A percentile compares a stretch with the other conserved stretches of the same genome.
These are phyloP conservation scores for Zaprionus inermis DNA, from an alignment of 1,140 invertebrate genomes.

Conservation along the genomic window DNA sequence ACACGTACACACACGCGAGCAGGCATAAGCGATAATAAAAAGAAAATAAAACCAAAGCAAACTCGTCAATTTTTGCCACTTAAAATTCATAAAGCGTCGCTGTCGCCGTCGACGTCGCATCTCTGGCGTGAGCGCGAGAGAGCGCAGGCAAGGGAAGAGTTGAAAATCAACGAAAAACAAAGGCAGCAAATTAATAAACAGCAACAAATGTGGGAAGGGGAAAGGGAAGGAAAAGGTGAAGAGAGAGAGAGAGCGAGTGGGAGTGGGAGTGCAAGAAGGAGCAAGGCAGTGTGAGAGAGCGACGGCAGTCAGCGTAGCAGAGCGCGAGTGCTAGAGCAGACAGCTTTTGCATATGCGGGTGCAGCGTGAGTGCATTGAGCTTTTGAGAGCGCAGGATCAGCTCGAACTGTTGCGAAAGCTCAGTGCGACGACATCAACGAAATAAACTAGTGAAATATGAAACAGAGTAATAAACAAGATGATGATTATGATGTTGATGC, in stretches of 20 bases:
- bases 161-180: not conserved
- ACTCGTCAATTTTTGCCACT: conserved; percentile 78
- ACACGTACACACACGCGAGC: conserved; percentile 17
- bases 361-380: not conserved
- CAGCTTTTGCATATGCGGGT: not conserved
- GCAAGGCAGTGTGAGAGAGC: not conserved
- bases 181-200: conserved; percentile 3
- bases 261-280: not conserved
- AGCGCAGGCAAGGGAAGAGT: not conserved
- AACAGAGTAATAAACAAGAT: no score
- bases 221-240: not conserved
- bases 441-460: no score
- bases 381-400: not conserved
- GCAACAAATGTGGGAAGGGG: not conserved
- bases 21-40: conserved; percentile 60
- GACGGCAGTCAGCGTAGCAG: not conserved
- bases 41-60: conserved; percentile 81
- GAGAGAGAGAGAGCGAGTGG: not conserved
- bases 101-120: not conserved
- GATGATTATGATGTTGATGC: no score
- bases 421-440: not conserved
- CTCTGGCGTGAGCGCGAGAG: not conserved
- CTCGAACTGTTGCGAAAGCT: not conserved
- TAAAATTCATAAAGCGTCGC: conserved; percentile 77
- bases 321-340: not conserved